phyloP scores from a whole-genome alignment of 2,113 vertebrate species.

The Carassius carassius region DNA sequence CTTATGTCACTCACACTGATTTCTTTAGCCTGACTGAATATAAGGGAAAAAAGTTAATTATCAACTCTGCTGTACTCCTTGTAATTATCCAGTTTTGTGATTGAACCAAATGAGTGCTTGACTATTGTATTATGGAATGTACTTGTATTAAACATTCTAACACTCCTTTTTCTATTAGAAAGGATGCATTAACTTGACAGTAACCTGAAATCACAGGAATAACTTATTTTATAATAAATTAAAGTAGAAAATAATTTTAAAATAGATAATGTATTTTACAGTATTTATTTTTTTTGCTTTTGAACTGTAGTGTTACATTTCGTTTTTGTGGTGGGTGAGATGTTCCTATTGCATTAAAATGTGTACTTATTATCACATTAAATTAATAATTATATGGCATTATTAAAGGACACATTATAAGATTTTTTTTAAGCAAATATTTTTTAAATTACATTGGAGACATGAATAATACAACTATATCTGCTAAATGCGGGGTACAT shows the following conservation, averaged over 20 bases:
- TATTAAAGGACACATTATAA: not conserved
- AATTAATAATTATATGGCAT: not conserved
- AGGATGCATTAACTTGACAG: not conserved
- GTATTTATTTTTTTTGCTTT: not conserved
- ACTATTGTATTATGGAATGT: not conserved
- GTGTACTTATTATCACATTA: not conserved
- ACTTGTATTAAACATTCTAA: too few relatives aligned
- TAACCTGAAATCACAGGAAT: not conserved
- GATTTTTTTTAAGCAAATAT: not conserved
- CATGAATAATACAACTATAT: not conserved
- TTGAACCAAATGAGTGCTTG: not conserved
- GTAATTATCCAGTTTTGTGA: not conserved
- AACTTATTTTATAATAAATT: not conserved
- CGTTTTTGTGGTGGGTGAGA: not conserved
- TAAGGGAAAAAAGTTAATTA: conserved; percentile 11
- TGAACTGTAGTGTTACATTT: not conserved
- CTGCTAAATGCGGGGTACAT: not conserved
- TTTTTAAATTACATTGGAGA: not conserved
- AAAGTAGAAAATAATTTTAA: not conserved
- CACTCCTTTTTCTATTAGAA: not conserved
- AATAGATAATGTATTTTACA: not conserved
- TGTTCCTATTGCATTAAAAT: not conserved
- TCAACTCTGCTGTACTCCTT: not conserved
- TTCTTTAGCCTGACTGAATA: conserved; percentile 32
- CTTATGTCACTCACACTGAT: conserved; percentile 42